Evolutionary conservation across 2,797 vertebrate species (phyloP).

Genomic region (Thripadectes ignobilis): DNA sequence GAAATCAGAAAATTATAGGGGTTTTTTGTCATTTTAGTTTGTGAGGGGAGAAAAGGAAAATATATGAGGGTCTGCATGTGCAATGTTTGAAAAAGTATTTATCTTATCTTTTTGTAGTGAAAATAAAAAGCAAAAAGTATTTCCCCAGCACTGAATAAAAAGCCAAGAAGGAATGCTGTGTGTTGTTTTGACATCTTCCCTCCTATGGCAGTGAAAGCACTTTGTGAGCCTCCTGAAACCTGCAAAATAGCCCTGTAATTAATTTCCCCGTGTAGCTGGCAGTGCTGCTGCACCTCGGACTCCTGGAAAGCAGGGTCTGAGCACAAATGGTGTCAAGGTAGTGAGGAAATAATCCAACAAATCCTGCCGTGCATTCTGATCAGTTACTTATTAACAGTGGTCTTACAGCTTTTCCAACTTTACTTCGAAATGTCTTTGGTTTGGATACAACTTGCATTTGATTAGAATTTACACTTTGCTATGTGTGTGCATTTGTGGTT

Average conservation of each 20-base stretch:
- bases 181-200: not conserved
- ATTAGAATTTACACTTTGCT: not conserved
- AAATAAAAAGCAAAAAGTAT: not conserved
- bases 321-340: not conserved
- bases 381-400: not conserved
- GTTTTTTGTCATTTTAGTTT: not conserved
- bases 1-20: not conserved
- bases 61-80: not conserved
- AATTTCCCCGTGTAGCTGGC: not conserved
- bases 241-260: not conserved
- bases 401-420: not conserved
- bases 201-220: not conserved
- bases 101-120: not conserved
- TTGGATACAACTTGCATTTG: not conserved
- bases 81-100: not conserved
- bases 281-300: not conserved
- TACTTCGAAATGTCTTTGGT: not conserved
- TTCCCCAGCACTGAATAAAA: not conserved
- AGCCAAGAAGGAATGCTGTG: accelerated
- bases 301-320: not conserved
- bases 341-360: not conserved
- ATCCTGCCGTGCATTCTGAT: not conserved
- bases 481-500: not conserved
- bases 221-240: not conserved
- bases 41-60: accelerated